phyloP scores from a whole-genome alignment of 2,797 vertebrate species.

The Petrocephalus sullivani region DNA sequence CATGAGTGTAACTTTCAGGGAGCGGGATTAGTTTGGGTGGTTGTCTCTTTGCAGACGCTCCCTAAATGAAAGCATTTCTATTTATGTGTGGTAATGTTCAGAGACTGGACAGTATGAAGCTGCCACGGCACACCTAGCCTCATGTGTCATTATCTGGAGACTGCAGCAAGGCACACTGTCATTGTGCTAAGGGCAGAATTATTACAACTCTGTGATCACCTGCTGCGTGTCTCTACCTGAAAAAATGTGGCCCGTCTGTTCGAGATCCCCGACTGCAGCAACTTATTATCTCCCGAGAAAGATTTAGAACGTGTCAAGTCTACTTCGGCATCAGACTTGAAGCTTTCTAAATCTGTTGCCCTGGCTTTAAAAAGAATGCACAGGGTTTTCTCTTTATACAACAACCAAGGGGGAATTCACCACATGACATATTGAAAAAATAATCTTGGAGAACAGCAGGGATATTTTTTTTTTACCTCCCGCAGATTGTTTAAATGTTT shows the following conservation, averaged over 20 bases:
- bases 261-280: not conserved
- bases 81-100: not conserved
- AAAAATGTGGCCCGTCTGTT: not conserved
- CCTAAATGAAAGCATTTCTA: not conserved
- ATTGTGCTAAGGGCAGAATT: not conserved
- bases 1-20: not conserved
- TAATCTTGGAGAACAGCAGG: not conserved
- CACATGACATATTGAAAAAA: not conserved
- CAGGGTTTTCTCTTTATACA: not conserved
- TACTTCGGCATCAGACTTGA: not conserved
- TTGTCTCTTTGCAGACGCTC: not conserved
- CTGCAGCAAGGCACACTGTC: not conserved
- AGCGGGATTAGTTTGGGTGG: not conserved
- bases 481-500: not conserved
- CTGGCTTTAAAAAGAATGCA: not conserved
- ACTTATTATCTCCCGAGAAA: not conserved
- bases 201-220: not conserved
- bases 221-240: constrained; percentile 4
- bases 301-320: constrained; percentile 2
- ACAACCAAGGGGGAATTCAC: not conserved
- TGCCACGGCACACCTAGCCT: not conserved
- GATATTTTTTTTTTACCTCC: not conserved
- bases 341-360: not conserved
- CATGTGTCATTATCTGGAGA: constrained; percentile 6
- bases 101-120: not conserved